Evolutionary conservation across 2,888 invertebrate species (phyloP), one percentile per base, ranked within the genome.

Genomic region (Bugulina stolonifera): DNA sequence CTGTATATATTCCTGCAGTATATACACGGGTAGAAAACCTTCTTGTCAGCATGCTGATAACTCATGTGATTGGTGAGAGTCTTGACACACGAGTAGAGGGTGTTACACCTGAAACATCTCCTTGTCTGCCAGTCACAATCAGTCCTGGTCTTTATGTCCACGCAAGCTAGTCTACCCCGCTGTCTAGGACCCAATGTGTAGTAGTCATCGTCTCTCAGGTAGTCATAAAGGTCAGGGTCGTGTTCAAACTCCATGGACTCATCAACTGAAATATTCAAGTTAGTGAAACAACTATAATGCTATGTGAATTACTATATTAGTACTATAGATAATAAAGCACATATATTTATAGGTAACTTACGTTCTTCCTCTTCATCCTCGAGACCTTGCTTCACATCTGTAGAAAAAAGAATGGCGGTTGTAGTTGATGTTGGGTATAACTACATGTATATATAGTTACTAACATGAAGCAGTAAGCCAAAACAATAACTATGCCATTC

Each of bases 1-100:
- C 90, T 87, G 83, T 92, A 92, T 69, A 88, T 89, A 74, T 89
- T 89, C n/a, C 89, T 85, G 80, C 93, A 93, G 76, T 89, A 90
- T 0, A 91, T 91, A 79, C 93, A 93, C 0, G 90, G 89, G 80
- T 90, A 93, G 52, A 91, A 90, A 70, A 89, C 86, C 58, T 90
- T 87, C 73, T 88, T 89, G 54, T 89, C 87, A 70, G 90, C 88
- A 83, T 93, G 93, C 81, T 90, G 88, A 77, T 89, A 89, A 82
- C 90, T 90, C 82, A 90, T 88, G 80, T 93, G 93, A 79, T 90
- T 88, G 73, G 88, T 88, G 35, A 93, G 85, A 0, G 91, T 91
- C 84, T 92, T 92, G 75, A 88, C 88, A 0, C 91, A 90, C 10
- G 90, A 87, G 85, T 91, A 92, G 77, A 87, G 88, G 73, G 88